These are phyloP conservation scores for Corythoichthys haematopterus DNA, from an alignment of 2,113 vertebrate genomes.

Conservation along the genomic window DNA sequence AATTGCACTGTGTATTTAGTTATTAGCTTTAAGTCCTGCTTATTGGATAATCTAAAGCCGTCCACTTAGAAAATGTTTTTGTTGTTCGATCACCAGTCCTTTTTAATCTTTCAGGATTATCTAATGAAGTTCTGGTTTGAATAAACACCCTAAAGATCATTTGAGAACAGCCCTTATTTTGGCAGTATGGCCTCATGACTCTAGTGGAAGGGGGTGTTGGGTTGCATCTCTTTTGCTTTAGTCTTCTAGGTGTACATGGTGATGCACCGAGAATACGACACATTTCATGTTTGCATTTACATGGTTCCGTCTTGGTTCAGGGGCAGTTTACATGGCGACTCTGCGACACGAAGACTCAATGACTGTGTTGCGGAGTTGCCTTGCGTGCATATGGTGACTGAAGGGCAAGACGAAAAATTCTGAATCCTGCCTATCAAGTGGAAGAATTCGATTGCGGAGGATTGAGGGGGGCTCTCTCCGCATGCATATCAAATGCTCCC, in stretches of 20 bases:
- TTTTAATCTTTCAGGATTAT: neutral
- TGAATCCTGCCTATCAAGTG: no score
- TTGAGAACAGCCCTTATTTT: constrained; percentile 35
- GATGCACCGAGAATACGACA: no score
- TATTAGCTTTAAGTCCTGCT: neutral
- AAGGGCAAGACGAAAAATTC: no score
- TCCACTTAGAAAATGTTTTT: neutral
- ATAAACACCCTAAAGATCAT: neutral
- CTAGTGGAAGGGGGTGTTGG: constrained; percentile 4
- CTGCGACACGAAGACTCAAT: no score
- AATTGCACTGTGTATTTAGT: neutral
- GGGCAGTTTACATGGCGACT: no score
- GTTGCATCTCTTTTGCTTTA: neutral
- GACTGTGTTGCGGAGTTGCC: no score
- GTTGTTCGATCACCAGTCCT: neutral
- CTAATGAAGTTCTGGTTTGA: neutral
- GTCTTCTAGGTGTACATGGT: neutral
- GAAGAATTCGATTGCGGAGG: no score
- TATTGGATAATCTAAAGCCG: neutral
- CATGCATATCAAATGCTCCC: no score
- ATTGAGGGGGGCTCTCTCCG: no score
- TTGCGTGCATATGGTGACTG: no score
- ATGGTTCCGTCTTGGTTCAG: no score
- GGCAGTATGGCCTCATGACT: constrained; percentile 45
- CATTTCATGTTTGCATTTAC: no score